Base-by-base conservation (phyloP, 2,797 vertebrate species). In the Somateria mollissima region DNA sequence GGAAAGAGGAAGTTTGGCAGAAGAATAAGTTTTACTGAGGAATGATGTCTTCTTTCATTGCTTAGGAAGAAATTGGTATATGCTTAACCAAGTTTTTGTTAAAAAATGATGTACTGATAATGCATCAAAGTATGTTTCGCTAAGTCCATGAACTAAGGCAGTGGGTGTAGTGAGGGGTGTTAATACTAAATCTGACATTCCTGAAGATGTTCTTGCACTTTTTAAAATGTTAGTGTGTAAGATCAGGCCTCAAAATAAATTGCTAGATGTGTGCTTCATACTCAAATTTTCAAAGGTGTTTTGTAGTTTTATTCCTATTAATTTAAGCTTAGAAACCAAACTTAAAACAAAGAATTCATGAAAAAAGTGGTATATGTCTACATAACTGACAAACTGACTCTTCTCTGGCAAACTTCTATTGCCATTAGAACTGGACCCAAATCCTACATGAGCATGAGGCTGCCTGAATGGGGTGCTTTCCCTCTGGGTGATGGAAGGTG, bases 1-100 rank as follows among this genome's bases (percentile, higher is more conserved):
- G 28, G 62, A 73, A 84, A 77, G 24, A 66, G 56, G 3, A 56
- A 43, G 11, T 65, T 89, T 70, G 41, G 36, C 76, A 87, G 51
- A 78, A 28, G 62, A 78, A 71, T 78, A 67, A 24, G 24, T 57
- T 88, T 93, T 78, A 39, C 57, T 88, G 57, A 80, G 43, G 69
- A 85, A 56, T 39, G 3, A 67, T 73, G 17, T 57, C 53, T 75
- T 75, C n/a, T 22, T 71, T 71, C 30, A 18, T 61, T 92, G 47
- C 65, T 80, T n/a, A 60, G 61, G 69, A 85, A 58, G 53, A 85
- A 77, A 34, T 25, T 71, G 17, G 19, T 84, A 80, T 94, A 62
- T 24, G 41, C 41, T 88, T 89, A 60, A 71, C 28, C 19, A 60
- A 24, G 12, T 10, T 41, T 80, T 70, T 83, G 10, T 37, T 51